phyloP scores from a whole-genome alignment of 2,113 vertebrate genomes.

The Dolichotis patagonum region DNA sequence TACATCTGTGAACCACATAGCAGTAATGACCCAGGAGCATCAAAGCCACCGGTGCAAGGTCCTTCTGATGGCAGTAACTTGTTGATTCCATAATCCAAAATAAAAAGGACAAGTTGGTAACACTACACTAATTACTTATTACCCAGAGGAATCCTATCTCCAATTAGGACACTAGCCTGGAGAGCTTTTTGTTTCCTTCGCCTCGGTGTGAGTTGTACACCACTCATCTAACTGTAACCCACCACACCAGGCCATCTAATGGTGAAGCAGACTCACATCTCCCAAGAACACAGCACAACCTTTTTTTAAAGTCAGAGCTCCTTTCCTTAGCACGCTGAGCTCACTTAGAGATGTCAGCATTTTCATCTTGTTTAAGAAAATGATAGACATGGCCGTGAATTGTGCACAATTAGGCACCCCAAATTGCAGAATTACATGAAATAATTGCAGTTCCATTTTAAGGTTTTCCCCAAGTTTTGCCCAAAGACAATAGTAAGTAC shows the following conservation, averaged over 20 bases:
- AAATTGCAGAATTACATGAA: background rate
- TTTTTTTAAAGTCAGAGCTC: background rate
- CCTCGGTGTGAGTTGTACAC: background rate
- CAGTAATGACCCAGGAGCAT: background rate
- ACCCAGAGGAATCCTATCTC: background rate
- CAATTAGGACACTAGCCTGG: background rate
- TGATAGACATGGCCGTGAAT: background rate
- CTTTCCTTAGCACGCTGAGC: accelerated
- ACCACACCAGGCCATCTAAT: background rate
- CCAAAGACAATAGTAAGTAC: background rate
- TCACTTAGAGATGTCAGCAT: background rate
- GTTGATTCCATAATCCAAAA: background rate
- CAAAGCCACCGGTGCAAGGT: too few species aligned
- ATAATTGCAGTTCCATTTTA: background rate
- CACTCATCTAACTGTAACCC: background rate
- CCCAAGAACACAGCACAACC: background rate
- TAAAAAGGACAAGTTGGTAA: background rate
- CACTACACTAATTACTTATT: background rate
- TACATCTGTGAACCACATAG: too few species aligned
- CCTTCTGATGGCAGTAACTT: background rate
- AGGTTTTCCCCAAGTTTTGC: background rate
- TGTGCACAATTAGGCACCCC: background rate
- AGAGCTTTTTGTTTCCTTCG: background rate
- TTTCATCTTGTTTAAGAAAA: background rate
- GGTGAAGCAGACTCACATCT: accelerated